Evolutionary conservation across 2,888 invertebrate species (phyloP).

Genomic region (Acrobasis suavella): DNA sequence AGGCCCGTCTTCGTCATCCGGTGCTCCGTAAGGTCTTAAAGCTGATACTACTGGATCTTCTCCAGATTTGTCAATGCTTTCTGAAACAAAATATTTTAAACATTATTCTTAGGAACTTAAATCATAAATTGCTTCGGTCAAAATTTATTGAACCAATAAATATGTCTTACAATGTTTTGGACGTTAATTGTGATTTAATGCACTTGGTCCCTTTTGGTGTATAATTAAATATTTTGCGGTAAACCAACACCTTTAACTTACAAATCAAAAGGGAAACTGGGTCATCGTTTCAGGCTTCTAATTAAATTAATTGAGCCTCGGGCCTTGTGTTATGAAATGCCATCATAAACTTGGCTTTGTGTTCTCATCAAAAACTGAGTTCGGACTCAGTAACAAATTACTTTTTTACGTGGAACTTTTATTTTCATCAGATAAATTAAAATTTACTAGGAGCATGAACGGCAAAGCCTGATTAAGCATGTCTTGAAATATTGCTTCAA

Average conservation of each 20-base stretch:
- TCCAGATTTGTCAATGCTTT: constrained; percentile 74
- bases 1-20: constrained; percentile 60
- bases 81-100: constrained; percentile 61
- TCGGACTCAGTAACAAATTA: constrained; percentile 9
- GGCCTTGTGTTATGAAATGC: constrained; percentile 11
- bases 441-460: constrained; percentile 1
- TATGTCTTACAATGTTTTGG: neutral
- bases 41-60: constrained; percentile 73
- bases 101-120: constrained; percentile 17
- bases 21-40: constrained; percentile 63
- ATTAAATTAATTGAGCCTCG: constrained; percentile 2
- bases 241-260: constrained; percentile 12
- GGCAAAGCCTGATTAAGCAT: neutral
- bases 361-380: too few species aligned
- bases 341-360: neutral
- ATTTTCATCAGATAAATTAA: constrained; percentile 18
- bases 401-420: constrained; percentile 9
- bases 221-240: constrained; percentile 11
- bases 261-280: constrained; percentile 18
- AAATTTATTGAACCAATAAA: constrained; percentile 13
- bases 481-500: constrained; percentile 26
- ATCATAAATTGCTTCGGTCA: constrained; percentile 15
- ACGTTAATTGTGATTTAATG: constrained; percentile 14
- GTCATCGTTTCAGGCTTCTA: constrained; percentile 2
- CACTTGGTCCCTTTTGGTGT: constrained; percentile 1